Evolutionary conservation across 2,113 vertebrate species (phyloP).

Genomic region (Ifrita kowaldi): DNA sequence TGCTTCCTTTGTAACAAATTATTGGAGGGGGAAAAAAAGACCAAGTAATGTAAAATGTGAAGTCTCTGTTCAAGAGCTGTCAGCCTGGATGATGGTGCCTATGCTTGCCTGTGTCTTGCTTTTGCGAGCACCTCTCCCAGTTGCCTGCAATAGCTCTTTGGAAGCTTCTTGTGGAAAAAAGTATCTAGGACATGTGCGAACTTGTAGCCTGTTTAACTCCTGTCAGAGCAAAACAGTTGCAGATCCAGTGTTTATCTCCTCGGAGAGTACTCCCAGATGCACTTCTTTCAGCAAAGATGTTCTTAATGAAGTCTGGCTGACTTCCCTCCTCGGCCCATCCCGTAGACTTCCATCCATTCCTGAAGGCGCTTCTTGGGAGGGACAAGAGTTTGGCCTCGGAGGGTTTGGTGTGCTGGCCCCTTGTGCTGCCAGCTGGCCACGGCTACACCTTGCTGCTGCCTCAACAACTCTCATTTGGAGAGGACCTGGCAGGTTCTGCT

Average conservation of each 20-base stretch:
- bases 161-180: slow-evolving; percentile 2
- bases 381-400: neutral
- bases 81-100: neutral
- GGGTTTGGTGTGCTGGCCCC: neutral
- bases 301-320: neutral
- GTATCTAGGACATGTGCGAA: neutral
- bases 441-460: neutral
- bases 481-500: neutral
- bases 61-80: neutral
- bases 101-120: neutral
- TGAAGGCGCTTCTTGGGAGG: neutral
- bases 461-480: neutral
- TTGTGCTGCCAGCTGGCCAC: neutral
- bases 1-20: neutral
- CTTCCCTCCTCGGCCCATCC: neutral
- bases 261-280: neutral
- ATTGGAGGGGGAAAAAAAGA: neutral
- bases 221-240: neutral
- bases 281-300: neutral
- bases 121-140: neutral
- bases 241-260: neutral
- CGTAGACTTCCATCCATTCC: neutral
- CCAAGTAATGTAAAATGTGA: neutral
- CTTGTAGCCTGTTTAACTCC: slow-evolving; percentile 6
- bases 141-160: neutral